Evolutionary conservation across 2,888 invertebrate genomes (phyloP).

Genomic region (Stenolophus ochropezus): DNA sequence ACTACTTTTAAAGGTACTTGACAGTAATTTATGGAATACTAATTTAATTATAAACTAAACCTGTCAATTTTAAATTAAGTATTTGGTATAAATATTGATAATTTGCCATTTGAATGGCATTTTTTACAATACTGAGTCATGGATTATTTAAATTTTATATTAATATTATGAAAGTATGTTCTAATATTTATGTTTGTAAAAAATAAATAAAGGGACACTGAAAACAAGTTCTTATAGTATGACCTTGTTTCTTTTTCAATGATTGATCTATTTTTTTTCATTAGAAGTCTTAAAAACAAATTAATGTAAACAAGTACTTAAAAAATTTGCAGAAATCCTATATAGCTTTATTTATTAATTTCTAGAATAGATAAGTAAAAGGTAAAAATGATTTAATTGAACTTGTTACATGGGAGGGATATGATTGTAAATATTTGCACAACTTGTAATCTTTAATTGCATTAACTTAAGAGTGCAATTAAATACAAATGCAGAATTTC

Average conservation of each 20-base stretch:
- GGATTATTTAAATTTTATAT: neutral
- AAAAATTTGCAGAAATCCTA: too few species aligned
- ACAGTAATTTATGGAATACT: slow-evolving; percentile 6
- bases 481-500: neutral
- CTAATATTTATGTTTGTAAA: neutral
- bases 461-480: neutral
- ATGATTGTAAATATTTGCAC: too few species aligned
- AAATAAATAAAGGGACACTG: neutral
- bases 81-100: neutral
- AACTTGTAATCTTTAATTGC: too few species aligned
- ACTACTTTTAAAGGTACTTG: slow-evolving; percentile 10
- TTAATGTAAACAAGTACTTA: too few species aligned
- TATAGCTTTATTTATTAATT: too few species aligned
- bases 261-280: too few species aligned
- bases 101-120: neutral
- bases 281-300: too few species aligned
- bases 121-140: neutral
- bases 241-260: neutral
- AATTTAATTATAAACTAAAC: slow-evolving; percentile 2
- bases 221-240: neutral
- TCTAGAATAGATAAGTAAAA: too few species aligned
- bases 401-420: too few species aligned
- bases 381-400: too few species aligned
- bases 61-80: neutral
- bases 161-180: neutral